Conservation (phyloP, 2,888 invertebrate species). For the Nomada ruficornis region DNA sequence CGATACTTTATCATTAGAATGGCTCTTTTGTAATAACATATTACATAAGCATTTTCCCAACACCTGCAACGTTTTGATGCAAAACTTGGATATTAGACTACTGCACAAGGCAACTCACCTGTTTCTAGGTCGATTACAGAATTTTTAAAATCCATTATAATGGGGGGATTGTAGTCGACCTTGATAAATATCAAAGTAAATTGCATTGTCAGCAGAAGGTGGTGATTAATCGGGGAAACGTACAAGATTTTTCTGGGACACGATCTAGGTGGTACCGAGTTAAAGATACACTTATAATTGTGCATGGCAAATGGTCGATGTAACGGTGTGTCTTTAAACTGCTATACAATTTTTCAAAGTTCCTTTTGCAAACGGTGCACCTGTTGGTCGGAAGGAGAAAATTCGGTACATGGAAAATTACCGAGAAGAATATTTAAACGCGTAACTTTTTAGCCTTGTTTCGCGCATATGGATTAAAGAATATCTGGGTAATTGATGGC, state of each 20-base stretch:
- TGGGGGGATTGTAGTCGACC: slow-evolving; percentile 74
- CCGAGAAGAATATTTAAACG: neutral
- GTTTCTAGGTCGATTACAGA: neutral
- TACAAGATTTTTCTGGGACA: slow-evolving; percentile 6
- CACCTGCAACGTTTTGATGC: neutral
- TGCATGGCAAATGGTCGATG: neutral
- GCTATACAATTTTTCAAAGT: too few relatives aligned
- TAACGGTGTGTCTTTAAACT: neutral
- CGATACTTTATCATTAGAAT: neutral
- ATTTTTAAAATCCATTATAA: slow-evolving; percentile 44
- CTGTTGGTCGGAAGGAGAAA: neutral
- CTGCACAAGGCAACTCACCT: neutral
- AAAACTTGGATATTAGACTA: slow-evolving; percentile 10
- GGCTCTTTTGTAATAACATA: neutral
- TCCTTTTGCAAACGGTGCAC: too few relatives aligned
- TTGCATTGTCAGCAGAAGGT: slow-evolving; percentile 52
- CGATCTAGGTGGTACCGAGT: slow-evolving; percentile 1
- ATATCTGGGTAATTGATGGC: slow-evolving; percentile 34
- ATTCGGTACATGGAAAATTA: neutral
- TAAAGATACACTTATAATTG: neutral
- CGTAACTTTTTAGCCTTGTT: neutral
- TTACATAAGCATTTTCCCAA: slow-evolving; percentile 4
- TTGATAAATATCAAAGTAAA: slow-evolving; percentile 63
- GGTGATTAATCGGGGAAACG: slow-evolving; percentile 38
- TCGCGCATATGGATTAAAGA: neutral